A percentile compares a stretch with the other conserved stretches of the same genome.
phyloP scores from a whole-genome alignment of 2,113 vertebrate species.

The Chaenogobius annularis region DNA sequence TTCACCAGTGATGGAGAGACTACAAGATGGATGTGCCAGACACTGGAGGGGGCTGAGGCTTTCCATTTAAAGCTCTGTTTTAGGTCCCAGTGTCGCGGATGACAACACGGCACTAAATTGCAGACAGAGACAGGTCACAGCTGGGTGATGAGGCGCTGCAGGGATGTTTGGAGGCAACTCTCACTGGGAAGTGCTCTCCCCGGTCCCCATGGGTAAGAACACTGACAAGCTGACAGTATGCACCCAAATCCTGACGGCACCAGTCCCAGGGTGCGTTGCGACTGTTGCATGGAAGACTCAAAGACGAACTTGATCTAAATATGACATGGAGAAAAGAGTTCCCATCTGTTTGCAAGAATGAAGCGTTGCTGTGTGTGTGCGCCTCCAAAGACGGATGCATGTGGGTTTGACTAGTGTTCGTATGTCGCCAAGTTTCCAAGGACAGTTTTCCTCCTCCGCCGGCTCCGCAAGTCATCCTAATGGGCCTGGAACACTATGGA shows the following conservation, averaged over 20 bases:
- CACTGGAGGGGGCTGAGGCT: constrained; percentile 7
- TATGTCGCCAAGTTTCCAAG: not conserved
- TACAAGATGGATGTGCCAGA: not conserved
- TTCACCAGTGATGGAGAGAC: constrained; percentile 8
- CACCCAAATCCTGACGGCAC: not conserved
- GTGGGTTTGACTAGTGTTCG: not conserved
- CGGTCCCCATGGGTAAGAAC: not conserved
- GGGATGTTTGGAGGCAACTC: constrained; percentile 9
- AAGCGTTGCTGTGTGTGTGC: not conserved
- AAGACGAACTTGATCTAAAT: constrained; percentile 6
- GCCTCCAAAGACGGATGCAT: not conserved
- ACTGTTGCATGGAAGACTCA: not conserved
- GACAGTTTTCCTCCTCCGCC: constrained; percentile 7
- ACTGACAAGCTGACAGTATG: constrained; percentile 5
- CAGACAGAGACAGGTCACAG: constrained; percentile 10
- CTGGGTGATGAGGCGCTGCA: constrained; percentile 9
- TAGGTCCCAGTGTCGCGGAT: not conserved
- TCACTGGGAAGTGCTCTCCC: constrained; percentile 4
- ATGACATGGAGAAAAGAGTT: not conserved
- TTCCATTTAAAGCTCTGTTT: constrained; percentile 11
- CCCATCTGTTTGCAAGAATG: constrained; percentile 2
- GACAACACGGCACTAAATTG: constrained; percentile 3
- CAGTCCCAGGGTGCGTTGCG: not conserved
- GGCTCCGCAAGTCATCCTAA: not conserved
- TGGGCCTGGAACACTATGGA: not conserved